phyloP scores from a whole-genome alignment of 2,888 invertebrate genomes.

The Zele albiditarsus region DNA sequence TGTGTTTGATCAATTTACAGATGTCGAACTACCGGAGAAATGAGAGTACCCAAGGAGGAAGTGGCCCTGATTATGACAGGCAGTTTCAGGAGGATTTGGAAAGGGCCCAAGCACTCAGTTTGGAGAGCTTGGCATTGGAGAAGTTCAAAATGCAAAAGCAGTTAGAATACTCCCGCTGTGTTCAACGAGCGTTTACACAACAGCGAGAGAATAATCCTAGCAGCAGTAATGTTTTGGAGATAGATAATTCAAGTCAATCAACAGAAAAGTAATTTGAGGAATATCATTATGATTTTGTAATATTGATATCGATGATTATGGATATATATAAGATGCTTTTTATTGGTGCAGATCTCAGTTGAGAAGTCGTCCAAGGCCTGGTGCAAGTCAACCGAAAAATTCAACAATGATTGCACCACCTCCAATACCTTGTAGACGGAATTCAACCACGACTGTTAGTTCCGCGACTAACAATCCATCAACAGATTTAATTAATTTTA shows the following conservation, averaged over 20 bases:
- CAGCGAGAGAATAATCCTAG: constrained; percentile 47
- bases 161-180: constrained; percentile 57
- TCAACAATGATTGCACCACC: constrained; percentile 73
- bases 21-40: constrained; percentile 69
- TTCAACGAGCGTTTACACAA: constrained; percentile 43
- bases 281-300: background rate
- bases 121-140: constrained; percentile 89
- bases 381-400: constrained; percentile 72
- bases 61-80: constrained; percentile 81
- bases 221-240: constrained; percentile 56
- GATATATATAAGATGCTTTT: constrained; percentile 15
- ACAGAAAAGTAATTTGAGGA: constrained; percentile 60
- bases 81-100: constrained; percentile 91
- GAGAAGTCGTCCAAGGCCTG: constrained; percentile 77
- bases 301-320: background rate
- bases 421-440: constrained; percentile 68
- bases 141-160: constrained; percentile 83
- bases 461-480: constrained; percentile 57
- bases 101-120: constrained; percentile 89
- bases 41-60: constrained; percentile 60
- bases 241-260: constrained; percentile 54
- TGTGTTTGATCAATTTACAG: constrained; percentile 51
- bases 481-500: constrained; percentile 69
- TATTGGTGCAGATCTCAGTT: constrained; percentile 67
- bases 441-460: constrained; percentile 64